Base-by-base conservation (phyloP, 2,888 invertebrate species). In the Pimpla rufipes region DNA sequence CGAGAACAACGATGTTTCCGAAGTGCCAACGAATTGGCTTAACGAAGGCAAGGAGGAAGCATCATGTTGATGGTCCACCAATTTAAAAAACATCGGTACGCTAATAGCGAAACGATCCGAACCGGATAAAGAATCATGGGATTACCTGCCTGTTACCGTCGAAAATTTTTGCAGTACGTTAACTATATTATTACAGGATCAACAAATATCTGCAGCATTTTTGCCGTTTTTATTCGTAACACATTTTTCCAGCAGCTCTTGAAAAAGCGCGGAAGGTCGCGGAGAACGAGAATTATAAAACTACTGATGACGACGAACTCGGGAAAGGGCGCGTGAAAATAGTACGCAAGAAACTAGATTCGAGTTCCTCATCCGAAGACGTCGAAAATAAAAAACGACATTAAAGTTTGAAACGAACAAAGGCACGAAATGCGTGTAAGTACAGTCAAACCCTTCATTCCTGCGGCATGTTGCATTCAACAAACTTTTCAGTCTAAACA, bases 261-360 rank as follows among this genome's bases (percentile, higher is more conserved):
- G 70, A 16, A 70, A 70, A 70, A 47, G 70, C 70, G 45, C 70
- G 66, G 29, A 79, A 79, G 40, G 66, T 52, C 52, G 79, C 55
- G 16, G 23, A 66, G 23, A 29, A 79, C 45, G 66, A 64, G 37
- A 16, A 67, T 71, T 73, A 79, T 64, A 79, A 79, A 73, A 79
- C 73, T 10, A 73, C 79, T 57, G 79, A 79, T 66, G 66, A 79
- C 45, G 66, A 79, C 50, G 57, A 73, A 37, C 57, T 79, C 66
- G 73, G 79, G 37, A 79, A 66, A 79, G 57, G 79, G 18, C 73
- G 64, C 73, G 64, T 55, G 52, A 50, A 3, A 29, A 50, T 52
- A 16, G 16, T 52, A 66, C 57, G 42, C 42, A 73, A 29, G 59
- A 78, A 70, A 70, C 78, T 45, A 78, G 59, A 45, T 45, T 7